Percentiles rank a stretch among this genome's conserved stretches.
Evolutionary conservation across 2,888 invertebrate species (phyloP).

Genomic region (Agrotis exclamationis): DNA sequence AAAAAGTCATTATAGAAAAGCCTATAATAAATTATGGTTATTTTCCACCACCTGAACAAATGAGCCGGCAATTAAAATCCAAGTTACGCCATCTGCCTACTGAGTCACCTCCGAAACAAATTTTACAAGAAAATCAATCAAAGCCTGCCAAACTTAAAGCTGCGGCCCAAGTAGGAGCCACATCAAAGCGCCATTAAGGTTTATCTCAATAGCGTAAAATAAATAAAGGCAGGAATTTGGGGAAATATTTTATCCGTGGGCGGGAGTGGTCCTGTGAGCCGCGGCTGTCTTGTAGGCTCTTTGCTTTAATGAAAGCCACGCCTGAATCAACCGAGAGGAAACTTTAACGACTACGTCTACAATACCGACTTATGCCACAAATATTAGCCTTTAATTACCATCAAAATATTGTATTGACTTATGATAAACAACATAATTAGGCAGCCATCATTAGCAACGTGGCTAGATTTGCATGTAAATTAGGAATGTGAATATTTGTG

Average conservation of each 20-base stretch:
- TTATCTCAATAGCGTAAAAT: slow-evolving; percentile 89
- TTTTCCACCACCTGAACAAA: slow-evolving; percentile 54
- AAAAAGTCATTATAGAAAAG: slow-evolving; percentile 27
- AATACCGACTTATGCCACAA: slow-evolving; percentile 68
- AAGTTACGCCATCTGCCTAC: slow-evolving; percentile 69
- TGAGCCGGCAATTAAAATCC: slow-evolving; percentile 70
- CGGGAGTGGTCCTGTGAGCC: slow-evolving; percentile 76
- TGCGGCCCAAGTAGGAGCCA: slow-evolving; percentile 81
- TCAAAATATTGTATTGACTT: slow-evolving; percentile 27
- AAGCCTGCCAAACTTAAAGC: slow-evolving; percentile 85
- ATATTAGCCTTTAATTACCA: slow-evolving; percentile 73
- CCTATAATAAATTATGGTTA: slow-evolving; percentile 20
- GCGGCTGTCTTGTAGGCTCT: slow-evolving; percentile 84
- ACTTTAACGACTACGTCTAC: slow-evolving; percentile 81
- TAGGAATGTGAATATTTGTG: slow-evolving; percentile 31
- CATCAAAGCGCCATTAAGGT: slow-evolving; percentile 90
- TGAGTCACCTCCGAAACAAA: slow-evolving; percentile 73
- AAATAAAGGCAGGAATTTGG: slow-evolving; percentile 88
- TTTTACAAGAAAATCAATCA: slow-evolving; percentile 87
- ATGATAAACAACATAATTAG: slow-evolving; percentile 40
- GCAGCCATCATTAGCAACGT: slow-evolving; percentile 40
- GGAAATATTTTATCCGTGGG: slow-evolving; percentile 87
- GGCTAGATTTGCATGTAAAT: slow-evolving; percentile 43
- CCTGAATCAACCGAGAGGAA: slow-evolving; percentile 80
- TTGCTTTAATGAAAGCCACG: slow-evolving; percentile 87